phyloP scores from a whole-genome alignment of 2,797 vertebrate genomes.

The Hephaestus fuliginosus region DNA sequence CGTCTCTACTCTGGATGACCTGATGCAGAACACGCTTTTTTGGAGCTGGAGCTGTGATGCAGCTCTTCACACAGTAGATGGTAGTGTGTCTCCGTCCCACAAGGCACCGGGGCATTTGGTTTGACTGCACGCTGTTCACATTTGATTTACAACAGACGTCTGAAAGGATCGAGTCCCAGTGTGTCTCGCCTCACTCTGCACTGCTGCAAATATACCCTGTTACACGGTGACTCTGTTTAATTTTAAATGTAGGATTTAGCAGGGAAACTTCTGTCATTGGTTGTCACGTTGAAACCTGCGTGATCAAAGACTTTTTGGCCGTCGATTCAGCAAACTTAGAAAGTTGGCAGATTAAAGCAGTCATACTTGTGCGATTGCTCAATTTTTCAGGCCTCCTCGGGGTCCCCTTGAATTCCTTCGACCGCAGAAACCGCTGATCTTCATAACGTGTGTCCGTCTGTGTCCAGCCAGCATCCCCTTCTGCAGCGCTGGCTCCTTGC shows the following conservation, averaged over 20 bases:
- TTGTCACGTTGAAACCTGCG: neutral
- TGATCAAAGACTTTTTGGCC: neutral
- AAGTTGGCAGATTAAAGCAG: neutral
- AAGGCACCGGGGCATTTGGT: neutral
- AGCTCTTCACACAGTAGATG: conserved; percentile 57
- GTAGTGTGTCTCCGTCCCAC: conserved; percentile 36
- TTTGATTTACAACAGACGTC: neutral
- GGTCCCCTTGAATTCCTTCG: neutral
- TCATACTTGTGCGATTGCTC: neutral
- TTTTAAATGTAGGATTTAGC: neutral
- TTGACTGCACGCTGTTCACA: neutral
- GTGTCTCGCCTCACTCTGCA: neutral
- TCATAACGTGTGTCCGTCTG: neutral
- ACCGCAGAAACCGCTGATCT: neutral
- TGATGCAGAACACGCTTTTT: neutral
- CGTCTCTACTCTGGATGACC: neutral
- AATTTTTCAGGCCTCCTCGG: neutral
- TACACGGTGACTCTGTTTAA: neutral
- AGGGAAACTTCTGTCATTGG: neutral
- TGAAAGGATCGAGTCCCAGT: neutral
- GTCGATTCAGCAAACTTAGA: neutral
- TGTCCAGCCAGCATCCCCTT: neutral
- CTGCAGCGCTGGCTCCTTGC: neutral
- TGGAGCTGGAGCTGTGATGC: conserved; percentile 36
- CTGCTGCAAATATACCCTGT: conserved; percentile 1